phyloP scores from a whole-genome alignment of 1,140 invertebrate species.

The Eumaeus atala region DNA sequence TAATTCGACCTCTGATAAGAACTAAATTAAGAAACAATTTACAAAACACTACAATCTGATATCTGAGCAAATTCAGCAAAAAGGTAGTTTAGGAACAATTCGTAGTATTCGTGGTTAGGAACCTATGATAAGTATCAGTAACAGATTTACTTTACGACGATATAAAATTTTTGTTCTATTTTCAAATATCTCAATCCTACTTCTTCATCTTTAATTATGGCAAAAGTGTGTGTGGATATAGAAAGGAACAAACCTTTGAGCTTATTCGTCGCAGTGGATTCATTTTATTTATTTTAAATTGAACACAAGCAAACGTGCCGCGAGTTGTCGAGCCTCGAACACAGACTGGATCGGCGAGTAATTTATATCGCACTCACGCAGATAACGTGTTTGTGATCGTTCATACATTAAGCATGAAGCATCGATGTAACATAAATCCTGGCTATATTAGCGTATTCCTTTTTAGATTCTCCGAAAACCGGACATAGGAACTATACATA shows the following conservation, averaged over 20 bases:
- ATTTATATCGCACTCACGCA: conserved; percentile 45
- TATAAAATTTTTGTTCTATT: background rate
- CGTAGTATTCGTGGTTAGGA: no score
- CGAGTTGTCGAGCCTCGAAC: conserved; percentile 23
- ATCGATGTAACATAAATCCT: background rate
- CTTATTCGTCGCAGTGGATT: conserved; percentile 58
- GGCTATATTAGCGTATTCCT: background rate
- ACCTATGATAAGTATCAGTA: no score
- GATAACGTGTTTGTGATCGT: conserved; percentile 39
- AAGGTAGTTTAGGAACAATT: no score
- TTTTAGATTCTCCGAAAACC: background rate
- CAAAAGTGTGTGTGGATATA: background rate
- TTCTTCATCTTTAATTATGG: background rate
- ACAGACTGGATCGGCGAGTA: conserved; percentile 18
- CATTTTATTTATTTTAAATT: conserved; percentile 47
- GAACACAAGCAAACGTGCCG: conserved; percentile 29
- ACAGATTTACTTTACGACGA: background rate
- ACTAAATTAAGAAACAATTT: no score
- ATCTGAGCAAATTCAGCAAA: no score
- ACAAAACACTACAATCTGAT: no score
- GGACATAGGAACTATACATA: background rate
- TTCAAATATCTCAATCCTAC: background rate
- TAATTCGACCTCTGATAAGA: no score
- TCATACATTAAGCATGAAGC: conserved; percentile 2
- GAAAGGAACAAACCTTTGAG: conserved; percentile 49